Base-by-base conservation (phyloP, 92 coral and sea anemone species). In the Actinostola sp. region DNA sequence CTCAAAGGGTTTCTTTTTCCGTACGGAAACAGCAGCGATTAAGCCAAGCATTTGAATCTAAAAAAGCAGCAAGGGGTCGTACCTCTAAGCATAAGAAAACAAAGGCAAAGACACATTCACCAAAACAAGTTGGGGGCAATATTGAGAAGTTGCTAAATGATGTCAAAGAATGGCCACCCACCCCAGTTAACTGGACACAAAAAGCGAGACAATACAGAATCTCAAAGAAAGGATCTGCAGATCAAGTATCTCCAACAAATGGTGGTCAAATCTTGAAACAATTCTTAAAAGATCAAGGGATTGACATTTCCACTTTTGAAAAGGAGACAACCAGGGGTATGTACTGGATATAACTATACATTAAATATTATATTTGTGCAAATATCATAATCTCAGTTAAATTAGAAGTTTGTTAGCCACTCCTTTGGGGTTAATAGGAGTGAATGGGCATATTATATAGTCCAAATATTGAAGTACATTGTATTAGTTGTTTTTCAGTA, bases 31-130 rank as follows among this genome's bases (percentile, higher is more conserved):
- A 53, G 14, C 59, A 72, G 43, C 15, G 80, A 10, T 31, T 61
- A 8, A 25, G 44, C n/a, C 67, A 72, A 72, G 45, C 36, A 12
- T 72, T 72, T 59, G 79, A 72, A 30, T 62, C 57, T 8, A 32
- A 45, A 32, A 62, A 62, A 25, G 49, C 2, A 6, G 43, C 30
- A 62, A 53, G 20, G 60, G 60, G 25, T 8, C 20, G 60, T 8
- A 31, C 25, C 20, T 20, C 60, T 11, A 53, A 31, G 15, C 46
- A 61, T 17, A 28, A 12, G 29, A 36, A 53, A 20, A 20, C 8
- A 3, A 53, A 53, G 25, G 8, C 60, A 28, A 28, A 66, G 19
- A 23, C 56, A 16, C 72, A 44, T 36, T 11, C 26, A 14, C 72
- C 49, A 0, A 41, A 43, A 8, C 23, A 38, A 0, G 25, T 66